Conservation (phyloP, 1,140 invertebrate genomes). For the Oncopeltus fasciatus region DNA sequence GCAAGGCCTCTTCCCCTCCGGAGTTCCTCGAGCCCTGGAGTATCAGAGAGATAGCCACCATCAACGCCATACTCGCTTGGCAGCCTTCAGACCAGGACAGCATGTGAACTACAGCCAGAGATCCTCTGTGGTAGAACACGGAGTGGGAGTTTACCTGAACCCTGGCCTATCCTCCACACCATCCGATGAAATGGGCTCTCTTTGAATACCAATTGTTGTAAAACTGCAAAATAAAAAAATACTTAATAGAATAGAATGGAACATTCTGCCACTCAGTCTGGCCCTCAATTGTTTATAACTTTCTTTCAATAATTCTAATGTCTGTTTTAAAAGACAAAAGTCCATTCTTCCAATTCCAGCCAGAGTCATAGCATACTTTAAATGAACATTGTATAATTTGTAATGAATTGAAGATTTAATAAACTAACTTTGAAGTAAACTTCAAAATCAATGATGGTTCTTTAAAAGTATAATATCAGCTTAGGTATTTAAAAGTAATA, state of each 20-base stretch:
- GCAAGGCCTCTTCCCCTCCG: conserved; percentile 30
- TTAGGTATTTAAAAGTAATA: too few relatives aligned
- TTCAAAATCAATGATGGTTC: too few relatives aligned
- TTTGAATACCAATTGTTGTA: neutral
- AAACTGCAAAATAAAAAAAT: neutral
- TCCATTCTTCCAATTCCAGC: too few relatives aligned
- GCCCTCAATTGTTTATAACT: neutral
- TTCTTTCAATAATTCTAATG: too few relatives aligned
- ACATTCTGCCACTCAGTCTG: neutral
- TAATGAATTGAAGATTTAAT: too few relatives aligned
- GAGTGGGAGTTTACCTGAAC: neutral
- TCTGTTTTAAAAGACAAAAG: too few relatives aligned
- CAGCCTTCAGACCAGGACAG: conserved; percentile 30
- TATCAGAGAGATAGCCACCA: conserved; percentile 48
- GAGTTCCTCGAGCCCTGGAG: conserved; percentile 59
- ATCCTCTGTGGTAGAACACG: neutral
- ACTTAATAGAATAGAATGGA: neutral
- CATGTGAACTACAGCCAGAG: conserved; percentile 17
- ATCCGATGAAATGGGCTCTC: neutral
- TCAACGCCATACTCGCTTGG: conserved; percentile 56
- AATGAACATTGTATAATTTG: too few relatives aligned
- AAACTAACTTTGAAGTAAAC: too few relatives aligned
- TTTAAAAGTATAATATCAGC: too few relatives aligned
- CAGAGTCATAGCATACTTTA: too few relatives aligned
- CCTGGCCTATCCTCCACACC: neutral